Evolutionary conservation across 2,888 invertebrate species (phyloP), one percentile per base, ranked within the genome.

Genomic region (Epicampocera succincta): DNA sequence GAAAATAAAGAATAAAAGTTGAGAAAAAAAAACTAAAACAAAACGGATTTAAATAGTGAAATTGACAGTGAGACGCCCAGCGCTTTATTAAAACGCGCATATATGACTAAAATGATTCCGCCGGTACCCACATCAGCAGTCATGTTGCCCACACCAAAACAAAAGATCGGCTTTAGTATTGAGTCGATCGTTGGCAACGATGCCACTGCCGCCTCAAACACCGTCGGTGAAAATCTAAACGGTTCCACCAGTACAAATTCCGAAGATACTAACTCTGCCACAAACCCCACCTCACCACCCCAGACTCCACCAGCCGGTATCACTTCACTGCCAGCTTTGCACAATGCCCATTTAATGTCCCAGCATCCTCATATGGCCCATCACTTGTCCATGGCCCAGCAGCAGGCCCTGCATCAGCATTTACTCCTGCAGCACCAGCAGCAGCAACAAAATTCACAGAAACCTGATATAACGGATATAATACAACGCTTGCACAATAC

Each of bases 101-200:
- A 88, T 88, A 91, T 91, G 91, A 91, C 90, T 90, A 91, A 90
- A 87, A 97, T 97, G 97, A 97, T 97, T 97, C 97, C 97, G 93
- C 94, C 97, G 93, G 96, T 96, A 94, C 96, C 96, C 93, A 96
- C 96, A 91, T 96, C 96, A 93, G 95, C 96, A 92, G 95, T 96
- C 92, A 95, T 96, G 92, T 95, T 97, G 93, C 96, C 96, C 90
- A 91, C 90, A 87, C 95, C 96, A 89, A 97, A 97, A 93, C 97
- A 97, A 88, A 97, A 97, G 92, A 96, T 98, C 91, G 97, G 97
- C 91, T 98, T 98, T 91, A 97, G 96, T 89, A 98, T 98, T 92
- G 98, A 97, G 92, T 96, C 97, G 89, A 97, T 97, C 90, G 97
- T 97, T 85, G 97, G 97, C 86, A 95, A 95, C 84, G 90, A 91